Evolutionary conservation across 2,888 invertebrate genomes (phyloP).

Genomic region (Flabesymbios commensalis): DNA sequence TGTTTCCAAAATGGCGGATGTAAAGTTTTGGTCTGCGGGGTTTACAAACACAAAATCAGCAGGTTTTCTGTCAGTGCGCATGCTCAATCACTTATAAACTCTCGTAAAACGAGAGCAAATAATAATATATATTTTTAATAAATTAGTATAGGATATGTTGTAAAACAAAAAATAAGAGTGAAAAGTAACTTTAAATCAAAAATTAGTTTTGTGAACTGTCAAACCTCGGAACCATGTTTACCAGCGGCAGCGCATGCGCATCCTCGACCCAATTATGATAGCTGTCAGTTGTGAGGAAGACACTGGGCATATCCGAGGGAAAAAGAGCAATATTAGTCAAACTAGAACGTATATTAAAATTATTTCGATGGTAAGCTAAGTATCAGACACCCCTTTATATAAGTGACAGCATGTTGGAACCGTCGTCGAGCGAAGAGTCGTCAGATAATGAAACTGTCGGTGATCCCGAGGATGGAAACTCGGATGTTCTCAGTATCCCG

Average conservation of each 20-base stretch:
- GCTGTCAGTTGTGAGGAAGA: no score
- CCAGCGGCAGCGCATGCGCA: no score
- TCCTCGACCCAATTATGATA: no score
- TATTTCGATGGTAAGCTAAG: no score
- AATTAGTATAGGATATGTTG: no score
- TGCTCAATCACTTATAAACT: slow-evolving; percentile 4
- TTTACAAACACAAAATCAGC: slow-evolving; percentile 11
- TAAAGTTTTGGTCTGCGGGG: slow-evolving; percentile 31
- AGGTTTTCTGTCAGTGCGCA: slow-evolving; percentile 18
- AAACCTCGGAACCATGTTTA: no score
- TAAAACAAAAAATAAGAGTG: no score
- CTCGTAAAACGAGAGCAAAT: neutral
- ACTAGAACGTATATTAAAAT: no score
- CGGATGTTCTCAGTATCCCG: slow-evolving; percentile 55
- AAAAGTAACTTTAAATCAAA: no score
- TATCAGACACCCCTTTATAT: slow-evolving; percentile 1
- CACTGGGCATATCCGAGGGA: no score
- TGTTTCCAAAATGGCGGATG: slow-evolving; percentile 46
- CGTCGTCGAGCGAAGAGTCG: slow-evolving; percentile 94
- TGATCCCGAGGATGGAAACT: slow-evolving; percentile 59
- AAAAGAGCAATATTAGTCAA: no score
- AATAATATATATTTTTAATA: neutral
- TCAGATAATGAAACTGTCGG: slow-evolving; percentile 81
- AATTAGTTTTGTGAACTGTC: no score
- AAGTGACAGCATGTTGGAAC: slow-evolving; percentile 77